Conservation (phyloP, 2,797 vertebrate species). For the Cuculus canorus region DNA sequence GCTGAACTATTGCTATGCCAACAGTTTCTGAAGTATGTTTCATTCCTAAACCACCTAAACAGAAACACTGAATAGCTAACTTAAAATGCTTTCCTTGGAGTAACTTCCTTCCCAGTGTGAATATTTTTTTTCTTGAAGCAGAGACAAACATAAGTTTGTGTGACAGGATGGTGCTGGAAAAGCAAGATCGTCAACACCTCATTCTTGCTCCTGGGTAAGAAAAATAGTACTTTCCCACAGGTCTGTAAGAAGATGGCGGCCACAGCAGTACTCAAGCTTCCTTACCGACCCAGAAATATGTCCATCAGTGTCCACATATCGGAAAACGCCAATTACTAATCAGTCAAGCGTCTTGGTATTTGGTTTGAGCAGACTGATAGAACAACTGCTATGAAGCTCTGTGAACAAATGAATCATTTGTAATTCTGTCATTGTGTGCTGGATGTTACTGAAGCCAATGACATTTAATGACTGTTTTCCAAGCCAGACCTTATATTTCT, state of each 20-base stretch:
- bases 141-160: background rate
- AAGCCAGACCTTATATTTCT: background rate
- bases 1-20: background rate
- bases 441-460: background rate
- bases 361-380: background rate
- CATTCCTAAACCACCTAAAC: background rate
- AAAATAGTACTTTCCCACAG: background rate
- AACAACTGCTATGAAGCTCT: background rate
- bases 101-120: background rate
- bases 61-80: background rate
- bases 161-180: background rate
- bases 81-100: background rate
- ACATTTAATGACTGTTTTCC: background rate
- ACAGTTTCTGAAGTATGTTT: background rate
- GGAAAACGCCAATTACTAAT: background rate
- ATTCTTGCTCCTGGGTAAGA: background rate
- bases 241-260: background rate
- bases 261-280: background rate
- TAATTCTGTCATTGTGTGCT: background rate
- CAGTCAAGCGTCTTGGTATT: background rate
- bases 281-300: background rate
- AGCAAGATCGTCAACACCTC: background rate
- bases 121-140: background rate
- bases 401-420: background rate
- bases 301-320: background rate